Conservation (phyloP, 2,888 invertebrate genomes). For the Macrosoma leucophasiata region DNA sequence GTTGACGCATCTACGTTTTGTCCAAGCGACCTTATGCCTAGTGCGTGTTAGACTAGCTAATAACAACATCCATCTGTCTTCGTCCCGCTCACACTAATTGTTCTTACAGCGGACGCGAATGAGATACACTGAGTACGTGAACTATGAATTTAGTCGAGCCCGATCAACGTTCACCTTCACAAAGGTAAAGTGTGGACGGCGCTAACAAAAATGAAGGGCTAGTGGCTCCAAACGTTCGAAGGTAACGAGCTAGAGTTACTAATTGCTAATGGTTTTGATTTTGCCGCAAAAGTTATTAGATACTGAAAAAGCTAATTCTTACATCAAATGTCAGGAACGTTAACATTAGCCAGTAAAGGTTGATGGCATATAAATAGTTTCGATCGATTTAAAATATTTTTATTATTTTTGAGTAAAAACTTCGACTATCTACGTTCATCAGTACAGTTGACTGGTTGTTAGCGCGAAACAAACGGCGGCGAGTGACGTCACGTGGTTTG, state of each 20-base stretch:
- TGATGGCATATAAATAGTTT: no score
- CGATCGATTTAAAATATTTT: no score
- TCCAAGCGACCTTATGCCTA: constrained; percentile 66
- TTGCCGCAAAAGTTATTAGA: no score
- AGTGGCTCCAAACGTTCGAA: constrained; percentile 57
- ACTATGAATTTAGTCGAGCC: constrained; percentile 50
- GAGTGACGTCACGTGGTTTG: constrained; percentile 39
- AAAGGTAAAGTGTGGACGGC: constrained; percentile 62
- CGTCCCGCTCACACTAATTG: constrained; percentile 53
- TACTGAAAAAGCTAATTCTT: constrained; percentile 19
- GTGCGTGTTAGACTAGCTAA: constrained; percentile 58
- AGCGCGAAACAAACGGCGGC: no score
- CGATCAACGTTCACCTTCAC: constrained; percentile 58
- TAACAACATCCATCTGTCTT: constrained; percentile 54
- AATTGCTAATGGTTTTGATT: constrained; percentile 53
- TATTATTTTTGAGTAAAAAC: no score
- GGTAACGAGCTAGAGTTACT: constrained; percentile 55
- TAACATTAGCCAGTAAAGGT: no score
- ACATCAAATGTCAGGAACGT: no score
- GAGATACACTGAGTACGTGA: constrained; percentile 44
- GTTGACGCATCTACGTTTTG: constrained; percentile 73
- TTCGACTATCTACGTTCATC: no score
- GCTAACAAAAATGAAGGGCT: constrained; percentile 74
- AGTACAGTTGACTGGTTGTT: background rate
- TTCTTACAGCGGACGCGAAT: constrained; percentile 35